phyloP scores from a whole-genome alignment of 2,888 invertebrate species.

The Pristionchus entomophagus region DNA sequence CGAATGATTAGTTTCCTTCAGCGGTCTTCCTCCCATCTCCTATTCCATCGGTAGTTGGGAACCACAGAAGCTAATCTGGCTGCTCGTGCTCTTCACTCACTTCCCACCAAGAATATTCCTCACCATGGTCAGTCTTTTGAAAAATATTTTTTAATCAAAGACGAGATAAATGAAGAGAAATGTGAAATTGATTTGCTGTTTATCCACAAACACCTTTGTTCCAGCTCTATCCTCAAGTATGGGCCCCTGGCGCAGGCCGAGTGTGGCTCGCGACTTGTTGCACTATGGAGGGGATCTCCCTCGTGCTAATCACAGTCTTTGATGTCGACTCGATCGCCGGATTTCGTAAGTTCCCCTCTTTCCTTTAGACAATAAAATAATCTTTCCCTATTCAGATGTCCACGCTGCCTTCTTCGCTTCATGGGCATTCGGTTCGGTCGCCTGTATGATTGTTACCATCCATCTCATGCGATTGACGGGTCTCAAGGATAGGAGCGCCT shows the following conservation, averaged over 20 bases:
- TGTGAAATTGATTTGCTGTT: neutral
- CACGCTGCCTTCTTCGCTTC: slow-evolving; percentile 3
- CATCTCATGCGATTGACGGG: neutral
- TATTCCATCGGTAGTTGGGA: slow-evolving; percentile 19
- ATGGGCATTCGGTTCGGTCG: neutral
- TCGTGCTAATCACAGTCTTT: neutral
- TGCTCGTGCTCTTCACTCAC: neutral
- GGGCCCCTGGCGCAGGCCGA: neutral
- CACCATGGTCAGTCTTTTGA: neutral
- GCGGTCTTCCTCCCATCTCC: slow-evolving; percentile 16
- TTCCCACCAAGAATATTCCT: neutral
- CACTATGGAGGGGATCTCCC: neutral
- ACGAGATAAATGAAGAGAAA: too few species aligned
- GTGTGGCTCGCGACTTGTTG: neutral
- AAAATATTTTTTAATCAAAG: too few species aligned
- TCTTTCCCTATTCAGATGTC: neutral
- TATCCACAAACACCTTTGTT: neutral
- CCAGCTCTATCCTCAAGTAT: neutral
- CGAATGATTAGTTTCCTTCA: neutral
- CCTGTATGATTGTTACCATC: neutral
- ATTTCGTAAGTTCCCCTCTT: neutral
- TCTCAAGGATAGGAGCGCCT: neutral
- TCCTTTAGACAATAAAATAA: neutral
- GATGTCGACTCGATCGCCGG: slow-evolving; percentile 15
- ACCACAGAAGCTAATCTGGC: slow-evolving; percentile 18